Base-by-base conservation (phyloP, 1,140 invertebrate genomes). In the Lepidurus apus region DNA sequence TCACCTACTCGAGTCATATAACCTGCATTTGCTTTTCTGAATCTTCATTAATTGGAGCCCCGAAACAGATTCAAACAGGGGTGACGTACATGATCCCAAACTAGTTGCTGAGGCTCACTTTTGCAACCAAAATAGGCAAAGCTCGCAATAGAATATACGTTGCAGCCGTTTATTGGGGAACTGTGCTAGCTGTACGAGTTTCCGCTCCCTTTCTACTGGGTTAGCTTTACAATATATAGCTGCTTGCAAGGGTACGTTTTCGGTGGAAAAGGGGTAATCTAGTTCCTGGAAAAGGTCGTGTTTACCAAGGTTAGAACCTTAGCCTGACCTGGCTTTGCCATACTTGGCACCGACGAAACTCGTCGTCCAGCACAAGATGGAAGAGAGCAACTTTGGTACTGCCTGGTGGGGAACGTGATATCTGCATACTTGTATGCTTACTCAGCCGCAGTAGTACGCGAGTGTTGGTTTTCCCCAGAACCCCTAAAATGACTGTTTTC, bases 131-230 rank as follows among this genome's bases (percentile, higher is more conserved):
- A 65, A 65, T 65, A 65, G 53, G 53, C 6, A 13, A 13, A 17
- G 53, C 53, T 65, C 53, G 53, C 53, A 65, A 65, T 17, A 65
- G 53, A 65, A 65, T n/a, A 65, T 65, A 65, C 53, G 53, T 65
- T 65, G 53, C 53, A 65, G 53, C 17, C 53, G 17, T 65, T 65
- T 21, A 65, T 65, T 65, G 53, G 53, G 53, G 34, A n/a, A 65
- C 21, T 65, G 4, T 65, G 53, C 53, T 65, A n/a, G 53, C 53
- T 21, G 17, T n/a, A 65, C 53, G 53, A 65, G 53, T 65, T 65
- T 65, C 53, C n/a, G 53, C 21, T 65, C 53, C 53, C 53, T 65
- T 65, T 65, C 53, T 11, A 65, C 53, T 17, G 53, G 21, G 53
- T 13, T n/a, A 21, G 53, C 53, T 65, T 17, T 21, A 65, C n/a